Evolutionary conservation across 2,113 vertebrate genomes (phyloP).

Genomic region (Cryptomyrus ogoouensis): DNA sequence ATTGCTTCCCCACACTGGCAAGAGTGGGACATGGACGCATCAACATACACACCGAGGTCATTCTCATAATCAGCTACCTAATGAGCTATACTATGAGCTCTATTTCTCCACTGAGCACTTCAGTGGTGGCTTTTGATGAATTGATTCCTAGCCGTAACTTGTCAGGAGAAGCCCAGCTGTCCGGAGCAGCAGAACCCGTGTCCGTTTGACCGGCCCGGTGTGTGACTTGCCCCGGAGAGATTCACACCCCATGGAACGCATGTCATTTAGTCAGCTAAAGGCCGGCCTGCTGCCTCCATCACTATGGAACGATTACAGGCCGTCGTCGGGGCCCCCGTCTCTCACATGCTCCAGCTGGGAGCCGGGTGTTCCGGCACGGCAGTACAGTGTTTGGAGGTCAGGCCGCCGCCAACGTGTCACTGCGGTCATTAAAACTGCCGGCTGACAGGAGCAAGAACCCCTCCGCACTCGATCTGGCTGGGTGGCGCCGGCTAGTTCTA

Average conservation of each 20-base stretch:
- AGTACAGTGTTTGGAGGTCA: not conserved
- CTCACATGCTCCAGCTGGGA: too few species aligned
- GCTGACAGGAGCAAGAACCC: not conserved
- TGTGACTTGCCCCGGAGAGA: not conserved
- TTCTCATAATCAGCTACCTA: too few species aligned
- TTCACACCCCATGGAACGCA: not conserved
- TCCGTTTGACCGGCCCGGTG: not conserved
- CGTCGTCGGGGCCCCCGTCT: too few species aligned
- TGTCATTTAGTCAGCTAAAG: not conserved
- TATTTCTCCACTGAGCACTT: not conserved
- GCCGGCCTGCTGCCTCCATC: too few species aligned
- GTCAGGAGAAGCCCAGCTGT: not conserved
- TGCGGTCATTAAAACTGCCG: not conserved
- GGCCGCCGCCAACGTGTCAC: not conserved
- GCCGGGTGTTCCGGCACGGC: not conserved
- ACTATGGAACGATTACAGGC: too few species aligned
- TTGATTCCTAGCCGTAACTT: not conserved
- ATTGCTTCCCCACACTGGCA: too few species aligned
- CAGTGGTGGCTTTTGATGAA: not conserved
- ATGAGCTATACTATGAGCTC: not conserved
- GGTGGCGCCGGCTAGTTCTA: too few species aligned
- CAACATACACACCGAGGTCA: too few species aligned
- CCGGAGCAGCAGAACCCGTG: not conserved
- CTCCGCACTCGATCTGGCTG: not conserved
- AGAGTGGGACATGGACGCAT: too few species aligned